Percentiles rank a stretch among this genome's conserved stretches.
phyloP scores from a whole-genome alignment of 1,140 invertebrate species.

The Calosoma granatense region DNA sequence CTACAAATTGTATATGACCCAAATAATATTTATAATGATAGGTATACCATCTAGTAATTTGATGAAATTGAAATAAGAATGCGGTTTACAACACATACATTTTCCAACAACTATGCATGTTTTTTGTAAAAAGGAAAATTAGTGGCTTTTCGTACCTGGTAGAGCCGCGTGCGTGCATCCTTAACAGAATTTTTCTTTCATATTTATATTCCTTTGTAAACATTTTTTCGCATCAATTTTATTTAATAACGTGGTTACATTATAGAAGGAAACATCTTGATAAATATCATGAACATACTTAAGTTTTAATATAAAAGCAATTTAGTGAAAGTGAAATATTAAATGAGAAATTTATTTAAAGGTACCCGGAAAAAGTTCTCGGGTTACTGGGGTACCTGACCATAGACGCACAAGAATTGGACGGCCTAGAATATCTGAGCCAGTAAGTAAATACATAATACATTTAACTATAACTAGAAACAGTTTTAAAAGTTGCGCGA shows the following conservation, averaged over 20 bases:
- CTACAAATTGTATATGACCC: too few species aligned
- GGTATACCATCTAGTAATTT: too few species aligned
- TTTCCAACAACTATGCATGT: not conserved
- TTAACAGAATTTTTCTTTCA: not conserved
- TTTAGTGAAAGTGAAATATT: too few species aligned
- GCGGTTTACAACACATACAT: not conserved
- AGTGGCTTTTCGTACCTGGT: not conserved
- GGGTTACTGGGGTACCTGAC: not conserved
- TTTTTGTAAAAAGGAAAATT: not conserved
- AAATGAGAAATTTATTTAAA: too few species aligned
- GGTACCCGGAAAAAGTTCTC: not conserved
- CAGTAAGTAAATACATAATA: not conserved
- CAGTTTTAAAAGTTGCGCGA: not conserved
- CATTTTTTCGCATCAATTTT: not conserved
- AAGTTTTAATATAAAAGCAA: too few species aligned
- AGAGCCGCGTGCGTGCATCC: not conserved
- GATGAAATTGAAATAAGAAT: not conserved
- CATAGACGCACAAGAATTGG: not conserved
- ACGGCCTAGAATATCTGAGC: not conserved
- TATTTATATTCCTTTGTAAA: not conserved
- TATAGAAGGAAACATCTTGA: too few species aligned
- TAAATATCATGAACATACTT: too few species aligned
- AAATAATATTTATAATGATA: too few species aligned
- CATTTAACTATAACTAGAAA: too few species aligned
- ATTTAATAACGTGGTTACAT: too few species aligned